A percentile compares a stretch with the other conserved stretches of the same genome.
Evolutionary conservation across 2,113 vertebrate species (phyloP).

Genomic region (Actenoides hombroni): DNA sequence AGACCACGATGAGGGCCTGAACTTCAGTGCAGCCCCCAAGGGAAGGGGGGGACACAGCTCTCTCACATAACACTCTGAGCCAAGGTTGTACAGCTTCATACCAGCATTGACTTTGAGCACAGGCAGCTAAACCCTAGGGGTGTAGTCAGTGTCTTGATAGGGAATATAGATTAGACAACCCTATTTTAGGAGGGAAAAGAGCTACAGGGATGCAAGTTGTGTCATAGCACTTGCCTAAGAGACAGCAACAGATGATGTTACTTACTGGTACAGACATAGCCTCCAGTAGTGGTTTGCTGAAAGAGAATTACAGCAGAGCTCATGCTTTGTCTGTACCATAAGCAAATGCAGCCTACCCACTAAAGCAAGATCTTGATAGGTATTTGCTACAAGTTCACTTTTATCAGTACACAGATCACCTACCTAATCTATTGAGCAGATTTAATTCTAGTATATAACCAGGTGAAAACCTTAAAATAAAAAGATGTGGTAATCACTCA

Average conservation of each 20-base stretch:
- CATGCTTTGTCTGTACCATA: background rate
- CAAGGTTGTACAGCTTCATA: background rate
- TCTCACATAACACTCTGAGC: background rate
- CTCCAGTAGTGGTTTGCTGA: background rate
- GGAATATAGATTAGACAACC: background rate
- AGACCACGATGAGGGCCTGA: background rate
- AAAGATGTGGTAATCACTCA: fast-evolving
- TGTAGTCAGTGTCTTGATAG: background rate
- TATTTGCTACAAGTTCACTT: background rate
- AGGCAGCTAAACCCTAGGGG: background rate
- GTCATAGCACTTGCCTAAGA: background rate
- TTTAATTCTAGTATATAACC: background rate
- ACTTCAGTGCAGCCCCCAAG: background rate
- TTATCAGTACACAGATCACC: background rate
- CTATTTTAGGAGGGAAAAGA: background rate
- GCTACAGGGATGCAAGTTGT: background rate
- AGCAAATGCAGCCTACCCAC: background rate
- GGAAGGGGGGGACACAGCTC: fast-evolving
- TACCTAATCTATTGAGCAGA: background rate
- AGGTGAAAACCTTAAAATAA: background rate
- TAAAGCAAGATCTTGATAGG: background rate
- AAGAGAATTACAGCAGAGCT: background rate
- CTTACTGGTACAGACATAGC: background rate
- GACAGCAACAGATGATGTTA: background rate
- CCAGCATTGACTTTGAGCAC: background rate